These are phyloP conservation scores for Lepidurus packardi DNA, from an alignment of 1,140 invertebrate species.

Conservation along the genomic window DNA sequence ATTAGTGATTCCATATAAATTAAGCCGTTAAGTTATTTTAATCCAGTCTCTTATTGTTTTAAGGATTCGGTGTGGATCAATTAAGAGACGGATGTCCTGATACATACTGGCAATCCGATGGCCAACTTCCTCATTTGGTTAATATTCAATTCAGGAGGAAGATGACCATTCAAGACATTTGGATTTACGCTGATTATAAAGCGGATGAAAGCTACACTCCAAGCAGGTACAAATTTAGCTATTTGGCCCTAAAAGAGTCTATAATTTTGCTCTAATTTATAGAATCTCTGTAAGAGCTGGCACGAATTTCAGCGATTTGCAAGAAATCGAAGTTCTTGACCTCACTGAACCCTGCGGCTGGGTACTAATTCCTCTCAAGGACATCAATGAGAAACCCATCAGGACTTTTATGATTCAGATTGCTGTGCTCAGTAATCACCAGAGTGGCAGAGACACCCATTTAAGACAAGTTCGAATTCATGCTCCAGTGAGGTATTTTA, in stretches of 20 bases:
- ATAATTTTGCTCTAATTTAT: conserved; percentile 32
- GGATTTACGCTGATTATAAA: conserved; percentile 96
- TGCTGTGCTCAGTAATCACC: conserved; percentile 95
- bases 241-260: background rate
- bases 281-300: conserved; percentile 91
- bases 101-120: conserved; percentile 99
- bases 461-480: conserved; percentile 95
- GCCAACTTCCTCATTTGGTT: conserved; percentile 92
- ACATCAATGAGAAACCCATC: conserved; percentile 74
- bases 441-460: conserved; percentile 96
- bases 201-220: conserved; percentile 98
- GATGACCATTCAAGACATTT: conserved; percentile 90
- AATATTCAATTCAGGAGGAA: conserved; percentile 97
- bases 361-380: conserved; percentile 88
- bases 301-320: conserved; percentile 95
- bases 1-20: conserved; percentile 28
- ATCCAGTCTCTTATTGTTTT: conserved; percentile 31
- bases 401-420: conserved; percentile 95
- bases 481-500: conserved; percentile 75
- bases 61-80: conserved; percentile 96
- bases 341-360: conserved; percentile 91
- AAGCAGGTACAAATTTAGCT: conserved; percentile 56
- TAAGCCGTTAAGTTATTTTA: background rate
- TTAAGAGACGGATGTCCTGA: conserved; percentile 89
- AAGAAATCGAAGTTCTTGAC: conserved; percentile 92